Evolutionary conservation across 2,113 vertebrate genomes (phyloP).

Genomic region (Noctilio leporinus): DNA sequence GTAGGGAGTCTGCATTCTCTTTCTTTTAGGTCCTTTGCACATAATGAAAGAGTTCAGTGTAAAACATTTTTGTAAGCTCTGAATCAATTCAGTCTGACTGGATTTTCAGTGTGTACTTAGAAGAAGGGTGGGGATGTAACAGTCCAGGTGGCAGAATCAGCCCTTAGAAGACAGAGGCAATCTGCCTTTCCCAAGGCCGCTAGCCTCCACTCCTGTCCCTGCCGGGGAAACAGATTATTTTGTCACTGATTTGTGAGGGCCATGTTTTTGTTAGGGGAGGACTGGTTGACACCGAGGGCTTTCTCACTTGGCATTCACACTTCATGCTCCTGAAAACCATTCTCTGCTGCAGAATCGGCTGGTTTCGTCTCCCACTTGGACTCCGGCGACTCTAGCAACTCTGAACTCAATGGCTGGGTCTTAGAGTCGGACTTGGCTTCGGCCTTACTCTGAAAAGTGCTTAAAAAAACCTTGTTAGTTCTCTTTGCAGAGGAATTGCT

Average conservation of each 20-base stretch:
- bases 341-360: neutral
- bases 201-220: neutral
- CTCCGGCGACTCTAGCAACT: neutral
- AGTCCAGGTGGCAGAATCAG: conserved; percentile 41
- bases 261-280: accelerated
- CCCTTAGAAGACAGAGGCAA: neutral
- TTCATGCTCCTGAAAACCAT: conserved; percentile 73
- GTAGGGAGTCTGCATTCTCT: conserved; percentile 14
- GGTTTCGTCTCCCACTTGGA: neutral
- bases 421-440: neutral
- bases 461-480: conserved; percentile 61
- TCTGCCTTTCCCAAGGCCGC: neutral
- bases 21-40: conserved; percentile 65
- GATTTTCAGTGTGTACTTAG: conserved; percentile 64
- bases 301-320: conserved; percentile 68
- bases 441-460: conserved; percentile 71
- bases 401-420: neutral
- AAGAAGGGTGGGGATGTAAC: neutral
- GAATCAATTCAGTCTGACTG: neutral
- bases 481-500: conserved; percentile 23
- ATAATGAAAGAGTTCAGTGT: conserved; percentile 58
- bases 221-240: neutral
- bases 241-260: neutral
- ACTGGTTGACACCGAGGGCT: neutral
- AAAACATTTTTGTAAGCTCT: conserved; percentile 30